Evolutionary conservation across 1,140 invertebrate genomes (phyloP).

Genomic region (Cyclina sinensis): DNA sequence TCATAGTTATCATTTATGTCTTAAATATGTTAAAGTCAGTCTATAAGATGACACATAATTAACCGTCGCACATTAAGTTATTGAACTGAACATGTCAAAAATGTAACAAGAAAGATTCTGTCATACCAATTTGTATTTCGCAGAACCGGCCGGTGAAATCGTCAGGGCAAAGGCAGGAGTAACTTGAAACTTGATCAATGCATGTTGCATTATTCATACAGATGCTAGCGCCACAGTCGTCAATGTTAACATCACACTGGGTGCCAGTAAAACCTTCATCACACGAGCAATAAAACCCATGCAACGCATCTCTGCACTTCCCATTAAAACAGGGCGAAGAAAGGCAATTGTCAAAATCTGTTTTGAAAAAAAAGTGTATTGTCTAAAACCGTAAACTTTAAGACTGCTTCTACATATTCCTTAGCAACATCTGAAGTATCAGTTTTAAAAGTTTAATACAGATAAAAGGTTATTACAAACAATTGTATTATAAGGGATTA

Average conservation of each 20-base stretch:
- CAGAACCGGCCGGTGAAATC: not conserved
- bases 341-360: slow-evolving; percentile 28
- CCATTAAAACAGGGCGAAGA: not conserved
- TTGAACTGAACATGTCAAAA: not conserved
- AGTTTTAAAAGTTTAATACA: no score
- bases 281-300: slow-evolving; percentile 4
- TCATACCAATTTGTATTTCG: not conserved
- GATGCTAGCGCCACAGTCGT: not conserved
- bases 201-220: slow-evolving; percentile 15
- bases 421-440: no score
- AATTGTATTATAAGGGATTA: no score
- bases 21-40: no score
- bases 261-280: not conserved
- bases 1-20: no score
- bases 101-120: not conserved
- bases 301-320: not conserved
- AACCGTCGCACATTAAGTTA: no score
- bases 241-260: not conserved
- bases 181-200: not conserved
- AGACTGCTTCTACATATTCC: no score
- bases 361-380: no score
- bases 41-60: no score
- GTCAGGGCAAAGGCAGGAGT: not conserved
- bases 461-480: no score
- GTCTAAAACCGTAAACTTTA: no score